Evolutionary conservation across 2,888 invertebrate species (phyloP), one percentile per base, ranked within the genome.

Genomic region (Achlya flavicornis): DNA sequence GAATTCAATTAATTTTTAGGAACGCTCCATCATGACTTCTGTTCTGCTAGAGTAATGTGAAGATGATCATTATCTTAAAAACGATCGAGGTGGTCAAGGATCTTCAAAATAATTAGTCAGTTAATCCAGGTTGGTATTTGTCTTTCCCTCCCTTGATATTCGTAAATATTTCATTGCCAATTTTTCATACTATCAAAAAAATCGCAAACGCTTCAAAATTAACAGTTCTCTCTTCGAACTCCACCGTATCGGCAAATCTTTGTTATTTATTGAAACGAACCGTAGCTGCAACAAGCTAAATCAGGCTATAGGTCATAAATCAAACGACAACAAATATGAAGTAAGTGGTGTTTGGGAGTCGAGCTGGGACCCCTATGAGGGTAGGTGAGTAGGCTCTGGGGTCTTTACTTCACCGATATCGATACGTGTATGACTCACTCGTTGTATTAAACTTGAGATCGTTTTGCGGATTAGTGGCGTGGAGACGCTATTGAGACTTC

Each of bases 391-490:
- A 68, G 72, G 71, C 69, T 65, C 66, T 68, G 69, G 72, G 70
- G 71, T 66, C 66, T 68, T 64, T 68, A 64, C 69, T 64, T 69
- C 64, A 57, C 53, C 19, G 53, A 64, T 67, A 58, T 61, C 53
- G 61, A 43, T 57, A 43, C 63, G 61, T 66, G 66, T 70, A 70
- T 67, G 70, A 64, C 66, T 67, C 63, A 65, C 64, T 61, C 66
- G 70, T 67, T 75, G 72, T 72, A 74, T 75, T 78, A 74, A 70
- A 73, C 67, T 74, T 66, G 64, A 70, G 63, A 68, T 69, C 63
- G 65, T 59, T 58, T 68, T 62, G 16, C 16, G 58, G 16, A 59
- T 53, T n/a, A 53, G 10, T 10, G 16, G 53, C 19, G n/a, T 53
- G 19, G 53, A 53, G 53, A 19, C 53, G 53, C 10, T 53, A n/a